Base-by-base conservation (phyloP, 64 coral and sea anemone genomes). In the Orbicella faveolata region DNA sequence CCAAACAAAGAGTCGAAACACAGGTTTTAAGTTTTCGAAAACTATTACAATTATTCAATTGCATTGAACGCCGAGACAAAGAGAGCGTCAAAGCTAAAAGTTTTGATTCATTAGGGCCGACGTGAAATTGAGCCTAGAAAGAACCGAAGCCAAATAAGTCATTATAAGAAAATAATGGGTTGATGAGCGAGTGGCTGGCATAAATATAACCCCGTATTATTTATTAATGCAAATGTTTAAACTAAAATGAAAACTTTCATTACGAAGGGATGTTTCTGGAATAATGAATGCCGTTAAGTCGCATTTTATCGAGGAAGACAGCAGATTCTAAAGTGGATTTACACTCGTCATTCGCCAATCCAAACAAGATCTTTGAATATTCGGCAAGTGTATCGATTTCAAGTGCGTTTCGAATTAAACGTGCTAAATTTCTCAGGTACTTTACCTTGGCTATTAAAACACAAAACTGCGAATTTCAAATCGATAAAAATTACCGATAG, bases 171-270 rank as follows among this genome's bases (percentile, higher is more conserved):
- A 89, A 83, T 94, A 83, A 77, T 76, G 48, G 59, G 57, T 84
- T 78, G 79, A 84, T 89, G 63, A 77, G 61, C 82, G 89, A 84
- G 73, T 94, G 87, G 76, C 87, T 94, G 79, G 37, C 41, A 70
- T 79, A 72, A 92, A 92, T 84, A 81, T 94, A 89, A 83, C 81
- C 55, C 74, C 76, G 73, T 75, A 89, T 84, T 83, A 94, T 85
- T 80, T 79, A 94, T 94, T 94, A 85, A 89, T 89, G 92, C 79
- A 93, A 93, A 93, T 93, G 92, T 83, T 89, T 92, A 89, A 93
- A 85, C 41, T 89, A 55, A 94, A 89, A 94, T 89, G 79, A 89
- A 89, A 78, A 94, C 79, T 68, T 84, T 89, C 76, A 85, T 94
- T 89, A 84, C 63, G 72, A 66, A 59, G 33, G 41, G 75, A 94